Evolutionary conservation across 2,113 vertebrate genomes (phyloP).

Genomic region (Psophia crepitans): DNA sequence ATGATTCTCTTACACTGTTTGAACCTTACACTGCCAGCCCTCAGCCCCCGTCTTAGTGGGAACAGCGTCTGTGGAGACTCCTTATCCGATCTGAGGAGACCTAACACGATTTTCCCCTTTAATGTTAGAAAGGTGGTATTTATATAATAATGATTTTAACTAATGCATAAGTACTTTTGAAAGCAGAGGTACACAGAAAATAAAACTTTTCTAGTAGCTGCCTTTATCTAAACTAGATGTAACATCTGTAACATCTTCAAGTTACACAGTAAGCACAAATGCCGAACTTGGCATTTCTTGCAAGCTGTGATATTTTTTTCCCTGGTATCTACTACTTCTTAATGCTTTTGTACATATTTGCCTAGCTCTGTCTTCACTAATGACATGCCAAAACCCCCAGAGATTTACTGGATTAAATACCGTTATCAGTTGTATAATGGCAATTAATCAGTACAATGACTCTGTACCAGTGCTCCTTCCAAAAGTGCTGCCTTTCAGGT

Average conservation of each 20-base stretch:
- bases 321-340: not conserved
- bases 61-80: not conserved
- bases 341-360: not conserved
- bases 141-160: not conserved
- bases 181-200: not conserved
- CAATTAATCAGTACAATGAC: not conserved
- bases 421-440: not conserved
- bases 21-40: not conserved
- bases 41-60: not conserved
- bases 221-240: not conserved
- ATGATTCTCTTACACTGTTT: not conserved
- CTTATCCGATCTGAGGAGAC: not conserved
- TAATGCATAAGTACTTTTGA: not conserved
- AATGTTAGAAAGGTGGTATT: not conserved
- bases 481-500: not conserved
- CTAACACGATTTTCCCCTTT: not conserved
- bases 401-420: not conserved
- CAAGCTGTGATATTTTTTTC: not conserved
- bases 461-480: not conserved
- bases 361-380: not conserved
- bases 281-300: not conserved
- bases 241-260: not conserved
- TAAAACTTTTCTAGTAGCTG: not conserved
- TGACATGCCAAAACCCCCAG: not conserved
- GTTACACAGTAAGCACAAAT: not conserved